Conservation (phyloP, 64 coral and sea anemone genomes). For the Montipora cactus region DNA sequence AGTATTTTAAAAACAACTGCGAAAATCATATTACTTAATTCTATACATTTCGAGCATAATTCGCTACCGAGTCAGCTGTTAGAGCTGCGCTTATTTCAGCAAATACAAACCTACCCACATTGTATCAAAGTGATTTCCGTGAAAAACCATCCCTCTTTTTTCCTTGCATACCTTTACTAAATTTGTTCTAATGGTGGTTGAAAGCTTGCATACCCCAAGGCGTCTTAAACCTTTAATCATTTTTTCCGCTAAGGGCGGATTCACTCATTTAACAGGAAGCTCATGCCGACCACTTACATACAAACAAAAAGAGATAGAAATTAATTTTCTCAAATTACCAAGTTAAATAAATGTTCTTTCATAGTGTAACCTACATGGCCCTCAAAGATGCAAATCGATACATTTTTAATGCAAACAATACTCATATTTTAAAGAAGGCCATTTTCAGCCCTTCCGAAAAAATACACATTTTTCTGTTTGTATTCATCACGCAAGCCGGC, state of each 20-base stretch:
- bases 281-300: conserved; percentile 33
- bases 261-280: conserved; percentile 21
- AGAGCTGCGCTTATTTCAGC: not conserved
- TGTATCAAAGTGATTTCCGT: not conserved
- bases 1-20: not conserved
- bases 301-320: conserved; percentile 57
- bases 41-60: no score
- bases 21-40: no score
- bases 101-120: not conserved
- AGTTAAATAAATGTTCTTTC: conserved; percentile 65
- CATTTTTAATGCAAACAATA: conserved; percentile 31
- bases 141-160: conserved; percentile 8
- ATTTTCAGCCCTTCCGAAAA: conserved; percentile 23
- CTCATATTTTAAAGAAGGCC: conserved; percentile 7
- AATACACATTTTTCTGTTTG: not conserved
- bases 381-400: conserved; percentile 62
- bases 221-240: conserved; percentile 24
- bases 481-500: no score
- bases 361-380: conserved; percentile 49
- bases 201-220: conserved; percentile 18
- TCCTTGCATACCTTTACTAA: conserved; percentile 34
- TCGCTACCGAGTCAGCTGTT: not conserved
- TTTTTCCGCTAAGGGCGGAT: conserved; percentile 48
- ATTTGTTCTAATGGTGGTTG: conserved; percentile 36
- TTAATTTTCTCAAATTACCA: conserved; percentile 65